Base-by-base conservation (phyloP, 2,888 invertebrate genomes). In the Campopleginae sp. region DNA sequence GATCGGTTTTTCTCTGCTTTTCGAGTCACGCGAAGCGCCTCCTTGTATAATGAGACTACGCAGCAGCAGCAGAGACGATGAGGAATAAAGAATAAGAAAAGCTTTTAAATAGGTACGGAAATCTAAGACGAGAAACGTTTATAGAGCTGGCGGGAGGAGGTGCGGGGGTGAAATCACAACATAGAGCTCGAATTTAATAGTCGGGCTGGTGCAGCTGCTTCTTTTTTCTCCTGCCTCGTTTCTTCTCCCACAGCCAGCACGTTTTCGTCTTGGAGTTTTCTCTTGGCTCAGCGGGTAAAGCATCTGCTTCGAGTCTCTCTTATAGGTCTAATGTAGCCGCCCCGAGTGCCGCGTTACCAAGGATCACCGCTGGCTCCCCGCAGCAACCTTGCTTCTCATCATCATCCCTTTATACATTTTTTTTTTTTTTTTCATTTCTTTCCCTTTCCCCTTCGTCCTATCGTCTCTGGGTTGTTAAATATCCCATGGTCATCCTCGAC, bases 121-220 rank as follows among this genome's bases (percentile, higher is more conserved):
- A 80, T 80, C 71, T 31, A 27, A 33, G 33, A 38, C 27, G 78
- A 68, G 78, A 80, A 80, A 58, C 71, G 80, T 74, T 81, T 51
- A 68, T 48, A 33, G 74, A 42, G 42, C 12, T n/a, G 51, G 7
- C 2, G 48, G 61, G 79, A 19, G 48, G 44, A 71, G 71, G 71
- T 74, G 82, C 75, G 85, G 71, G 85, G 82, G 84, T 87, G 86
- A 82, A 87, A 88, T 88, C 85, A 88, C 84, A 88, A 88, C 87
- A 88, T 84, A 85, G 86, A 86, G 86, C 86, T 82, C 68, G 46
- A 31, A 48, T 83, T 66, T 71, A 51, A 70, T 54, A 65, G 63
- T 65, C 76, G 65, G 76, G 71, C 31, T 68, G 74, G 75, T 75
- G 85, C 82, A 82, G 85, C 85, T 82, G 85, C 76, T 70, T 79